Base-by-base conservation (phyloP, 2,888 invertebrate species). In the Chrysomela aeneicollis region DNA sequence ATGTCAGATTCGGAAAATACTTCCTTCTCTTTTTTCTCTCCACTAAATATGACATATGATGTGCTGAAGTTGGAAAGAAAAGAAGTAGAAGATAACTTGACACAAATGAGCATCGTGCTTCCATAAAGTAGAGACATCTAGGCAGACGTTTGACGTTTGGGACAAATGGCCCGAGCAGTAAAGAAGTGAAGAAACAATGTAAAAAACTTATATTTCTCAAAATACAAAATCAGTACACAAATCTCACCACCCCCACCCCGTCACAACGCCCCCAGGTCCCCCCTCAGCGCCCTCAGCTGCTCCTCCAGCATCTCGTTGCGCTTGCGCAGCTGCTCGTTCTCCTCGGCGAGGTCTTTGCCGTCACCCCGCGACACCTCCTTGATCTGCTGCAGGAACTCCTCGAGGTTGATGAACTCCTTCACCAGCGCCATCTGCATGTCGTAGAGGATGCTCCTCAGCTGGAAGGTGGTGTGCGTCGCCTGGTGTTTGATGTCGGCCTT, bases 281-380 rank as follows among this genome's bases (percentile, higher is more conserved):
- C 19, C 15, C n/a, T 55, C 22, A 46, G n/a, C 53, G 55, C 50
- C 52, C 54, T 62, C 50, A 63, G 15, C 53, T 73, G 70, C 15
- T 73, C 69, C 60, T 85, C 85, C 61, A 86, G 75, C 71, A 83
- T 82, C 67, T 85, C 84, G 66, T 86, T 78, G 78, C 85, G 85
- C 32, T 85, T 80, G 1, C 82, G 80, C 22, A 87, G 79, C 72
- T 82, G 84, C 70, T 84, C 83, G 72, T 86, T 87, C 32, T 84
- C 84, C 73, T 86, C 86, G 30, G 85, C 70, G 64, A 87, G 78
- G 54, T 80, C 61, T 37, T 57, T 79, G 49, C 30, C 62, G 3
- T 63, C 62, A 17, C 73, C 85, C 84, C 69, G 82, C 83, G 57
- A 82, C 80, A 47, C 80, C 74, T 75, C 70, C 10, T 71, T 72